Evolutionary conservation across 2,113 vertebrate species (phyloP), one percentile per base, ranked within the genome.

Genomic region (Martes martes): DNA sequence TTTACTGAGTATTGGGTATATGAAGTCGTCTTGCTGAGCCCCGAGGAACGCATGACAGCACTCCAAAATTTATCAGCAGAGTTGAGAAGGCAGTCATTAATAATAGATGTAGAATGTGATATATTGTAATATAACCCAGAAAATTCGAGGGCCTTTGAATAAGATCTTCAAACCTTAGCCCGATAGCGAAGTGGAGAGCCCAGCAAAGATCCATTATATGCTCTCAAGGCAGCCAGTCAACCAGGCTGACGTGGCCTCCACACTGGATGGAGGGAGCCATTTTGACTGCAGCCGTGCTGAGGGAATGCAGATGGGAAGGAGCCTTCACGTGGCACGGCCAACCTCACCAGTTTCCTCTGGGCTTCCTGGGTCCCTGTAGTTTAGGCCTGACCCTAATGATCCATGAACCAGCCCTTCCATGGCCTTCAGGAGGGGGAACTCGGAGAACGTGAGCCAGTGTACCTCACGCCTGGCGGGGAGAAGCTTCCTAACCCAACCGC

Each of bases 221-320:
- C 59, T 26, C 19, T 42, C 16, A 7, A 1, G 0, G 4, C 24
- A 26, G n/a, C 15, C 24, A 9, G 7, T 7, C 11, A 33, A 24
- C 55, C 69, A 23, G 18, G 82, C 21, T 7, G 3, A 11, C 1
- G n/a, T 0, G n/a, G 24, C 23, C 69, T 74, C 65, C 7, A n/a
- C 14, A 4, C 21, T 24, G 1, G 39, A 52, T 1, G 26, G 23
- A 2, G 13, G 19, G n/a, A 0, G 1, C 23, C 42, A 4, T 18
- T n/a, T 33, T 24, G 26, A 31, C 50, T 24, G 14, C 7, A 28
- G 76, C 13, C 31, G 14, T 3, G 14, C 33, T 50, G 6, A 4
- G 2, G 4, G 31, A 14, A 23, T 4, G 39, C 15, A 33, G n/a
- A 13, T 6, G 23, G 23, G 71, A 85, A 69, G 52, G 33, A 52